phyloP scores from a whole-genome alignment of 1,140 invertebrate species.

The Apis dorsata region DNA sequence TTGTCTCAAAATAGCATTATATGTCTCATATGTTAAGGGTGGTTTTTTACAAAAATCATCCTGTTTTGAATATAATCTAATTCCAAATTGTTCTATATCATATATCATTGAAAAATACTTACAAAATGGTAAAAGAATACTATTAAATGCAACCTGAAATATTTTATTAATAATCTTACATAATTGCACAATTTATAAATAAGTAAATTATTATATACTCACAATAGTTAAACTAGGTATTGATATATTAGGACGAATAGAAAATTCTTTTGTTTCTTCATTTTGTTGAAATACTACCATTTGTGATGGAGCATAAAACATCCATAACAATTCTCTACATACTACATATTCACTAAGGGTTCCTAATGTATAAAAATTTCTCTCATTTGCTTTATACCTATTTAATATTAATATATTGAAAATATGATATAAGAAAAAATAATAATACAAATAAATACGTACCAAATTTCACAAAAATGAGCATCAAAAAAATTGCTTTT shows the following conservation, averaged over 20 bases:
- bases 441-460: slow-evolving; percentile 29
- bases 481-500: slow-evolving; percentile 70
- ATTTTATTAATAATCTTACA: slow-evolving; percentile 11
- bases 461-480: slow-evolving; percentile 73
- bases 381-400: slow-evolving; percentile 68
- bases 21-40: slow-evolving; percentile 76
- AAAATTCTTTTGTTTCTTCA: slow-evolving; percentile 57
- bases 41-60: slow-evolving; percentile 56
- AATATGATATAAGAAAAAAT: neutral
- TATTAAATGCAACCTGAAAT: slow-evolving; percentile 73
- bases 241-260: slow-evolving; percentile 70
- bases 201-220: slow-evolving; percentile 36
- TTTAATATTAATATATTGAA: slow-evolving; percentile 24
- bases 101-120: slow-evolving; percentile 74
- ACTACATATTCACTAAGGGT: slow-evolving; percentile 76
- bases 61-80: slow-evolving; percentile 63
- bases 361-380: slow-evolving; percentile 58
- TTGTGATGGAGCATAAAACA: slow-evolving; percentile 71
- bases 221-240: slow-evolving; percentile 77
- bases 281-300: slow-evolving; percentile 73
- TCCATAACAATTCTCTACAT: slow-evolving; percentile 77
- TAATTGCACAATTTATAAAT: slow-evolving; percentile 3
- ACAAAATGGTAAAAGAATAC: slow-evolving; percentile 71
- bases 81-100: slow-evolving; percentile 72
- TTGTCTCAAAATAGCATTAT: slow-evolving; percentile 67